phyloP scores from a whole-genome alignment of 2,797 vertebrate genomes.

The Labeo calbasu region DNA sequence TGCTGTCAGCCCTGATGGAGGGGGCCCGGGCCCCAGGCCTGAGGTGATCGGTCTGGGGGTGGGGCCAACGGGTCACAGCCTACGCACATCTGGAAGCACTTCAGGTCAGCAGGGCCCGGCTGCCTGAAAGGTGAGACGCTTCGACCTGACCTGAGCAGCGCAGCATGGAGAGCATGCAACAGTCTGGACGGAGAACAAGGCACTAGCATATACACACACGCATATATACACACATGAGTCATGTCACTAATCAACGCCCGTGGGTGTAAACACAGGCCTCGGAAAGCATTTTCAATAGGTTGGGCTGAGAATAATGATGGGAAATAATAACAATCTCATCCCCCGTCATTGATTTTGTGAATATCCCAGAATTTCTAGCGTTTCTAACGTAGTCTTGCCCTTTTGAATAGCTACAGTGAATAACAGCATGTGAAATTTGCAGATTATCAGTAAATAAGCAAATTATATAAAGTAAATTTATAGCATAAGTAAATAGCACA shows the following conservation, averaged over 20 bases:
- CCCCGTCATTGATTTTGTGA: background rate
- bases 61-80: conserved; percentile 67
- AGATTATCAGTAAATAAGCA: conserved; percentile 1
- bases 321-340: conserved; percentile 7
- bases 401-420: background rate
- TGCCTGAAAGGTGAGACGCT: conserved; percentile 77
- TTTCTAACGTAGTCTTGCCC: background rate
- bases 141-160: conserved; percentile 69
- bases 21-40: conserved; percentile 59
- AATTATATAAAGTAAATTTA: background rate
- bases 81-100: conserved; percentile 85
- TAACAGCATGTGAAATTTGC: background rate
- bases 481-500: background rate
- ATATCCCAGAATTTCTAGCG: background rate
- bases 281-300: conserved; percentile 14
- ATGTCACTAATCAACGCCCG: background rate
- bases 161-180: conserved; percentile 48
- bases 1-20: conserved; percentile 82
- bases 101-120: conserved; percentile 76
- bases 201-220: conserved; percentile 21
- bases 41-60: conserved; percentile 57
- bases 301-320: background rate
- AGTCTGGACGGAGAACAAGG: conserved; percentile 19
- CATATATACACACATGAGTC: conserved; percentile 19
- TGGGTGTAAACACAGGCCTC: conserved; percentile 9